Conservation (phyloP, 1,140 invertebrate genomes). For the Trichonephila clavipes region DNA sequence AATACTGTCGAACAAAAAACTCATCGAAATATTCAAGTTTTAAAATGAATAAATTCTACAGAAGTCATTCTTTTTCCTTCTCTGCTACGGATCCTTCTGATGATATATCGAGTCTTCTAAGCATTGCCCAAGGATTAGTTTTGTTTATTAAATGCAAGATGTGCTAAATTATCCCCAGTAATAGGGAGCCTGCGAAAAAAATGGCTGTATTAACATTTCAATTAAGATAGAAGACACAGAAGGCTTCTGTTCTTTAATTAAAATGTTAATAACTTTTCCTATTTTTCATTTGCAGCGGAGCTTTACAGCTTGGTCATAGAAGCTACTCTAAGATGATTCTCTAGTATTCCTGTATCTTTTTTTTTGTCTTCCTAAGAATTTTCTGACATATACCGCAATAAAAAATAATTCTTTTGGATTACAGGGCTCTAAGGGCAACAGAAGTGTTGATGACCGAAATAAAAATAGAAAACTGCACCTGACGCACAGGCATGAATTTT, state of each 20-base stretch:
- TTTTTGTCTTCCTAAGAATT: conserved; percentile 57
- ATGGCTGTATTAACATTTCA: conserved; percentile 76
- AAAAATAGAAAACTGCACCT: conserved; percentile 67
- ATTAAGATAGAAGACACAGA: conserved; percentile 73
- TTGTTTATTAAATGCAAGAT: conserved; percentile 67
- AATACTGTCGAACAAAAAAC: conserved; percentile 41
- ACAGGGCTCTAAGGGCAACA: conserved; percentile 57
- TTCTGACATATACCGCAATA: conserved; percentile 69
- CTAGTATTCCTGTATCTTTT: conserved; percentile 31
- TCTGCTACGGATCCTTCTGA: neutral
- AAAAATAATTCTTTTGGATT: conserved; percentile 74
- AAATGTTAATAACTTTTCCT: conserved; percentile 76
- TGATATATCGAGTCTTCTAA: conserved; percentile 69
- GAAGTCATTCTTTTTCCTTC: conserved; percentile 42
- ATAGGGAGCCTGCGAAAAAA: conserved; percentile 52
- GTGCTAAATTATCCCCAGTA: conserved; percentile 69
- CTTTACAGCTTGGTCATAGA: conserved; percentile 48
- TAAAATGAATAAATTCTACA: conserved; percentile 69
- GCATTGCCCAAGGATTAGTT: conserved; percentile 66
- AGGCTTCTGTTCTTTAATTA: conserved; percentile 76
- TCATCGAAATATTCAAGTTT: conserved; percentile 53
- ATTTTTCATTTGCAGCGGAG: conserved; percentile 70
- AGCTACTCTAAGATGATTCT: conserved; percentile 54
- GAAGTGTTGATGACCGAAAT: conserved; percentile 57
- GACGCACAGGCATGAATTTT: conserved; percentile 66